Evolutionary conservation across 1,140 invertebrate species (phyloP).

Genomic region (Drosophila pandora): DNA sequence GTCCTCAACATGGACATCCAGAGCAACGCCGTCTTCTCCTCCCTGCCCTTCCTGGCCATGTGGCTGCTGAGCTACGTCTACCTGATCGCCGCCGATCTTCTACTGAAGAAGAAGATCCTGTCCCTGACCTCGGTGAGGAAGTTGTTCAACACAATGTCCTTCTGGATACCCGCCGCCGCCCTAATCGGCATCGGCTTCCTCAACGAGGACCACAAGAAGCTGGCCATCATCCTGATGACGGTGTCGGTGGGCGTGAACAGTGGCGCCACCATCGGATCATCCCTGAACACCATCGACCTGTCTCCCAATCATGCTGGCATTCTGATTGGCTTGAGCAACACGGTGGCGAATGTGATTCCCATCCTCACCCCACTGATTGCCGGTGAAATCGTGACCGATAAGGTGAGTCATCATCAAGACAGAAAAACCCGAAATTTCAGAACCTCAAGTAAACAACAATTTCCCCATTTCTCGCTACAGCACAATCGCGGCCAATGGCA

Average conservation of each 20-base stretch:
- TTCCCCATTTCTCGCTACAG: constrained; percentile 77
- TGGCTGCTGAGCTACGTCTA: constrained; percentile 88
- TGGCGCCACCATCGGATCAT: constrained; percentile 88
- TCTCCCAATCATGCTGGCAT: constrained; percentile 91
- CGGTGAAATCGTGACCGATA: constrained; percentile 87
- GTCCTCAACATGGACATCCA: constrained; percentile 92
- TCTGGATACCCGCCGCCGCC: constrained; percentile 86
- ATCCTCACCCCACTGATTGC: constrained; percentile 89
- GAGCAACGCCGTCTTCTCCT: constrained; percentile 89
- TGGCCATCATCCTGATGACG: constrained; percentile 87
- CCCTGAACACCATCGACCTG: constrained; percentile 89
- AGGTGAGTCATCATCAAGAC: constrained; percentile 84
- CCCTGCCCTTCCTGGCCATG: constrained; percentile 91
- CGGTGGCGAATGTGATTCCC: constrained; percentile 89
- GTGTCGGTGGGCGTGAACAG: constrained; percentile 91
- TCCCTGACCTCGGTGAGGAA: constrained; percentile 86
- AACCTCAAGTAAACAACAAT: constrained; percentile 7
- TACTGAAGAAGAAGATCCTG: constrained; percentile 86
- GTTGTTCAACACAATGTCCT: constrained; percentile 87
- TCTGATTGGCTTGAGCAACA: constrained; percentile 89
- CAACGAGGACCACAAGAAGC: constrained; percentile 83
- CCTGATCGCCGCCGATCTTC: constrained; percentile 87
- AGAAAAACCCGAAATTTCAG: constrained; percentile 4
- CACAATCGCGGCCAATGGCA: constrained; percentile 87
- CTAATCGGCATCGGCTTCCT: constrained; percentile 87